Evolutionary conservation across 2,797 vertebrate species (phyloP), one percentile per base, ranked within the genome.

Genomic region (Linurgus olivaceus): DNA sequence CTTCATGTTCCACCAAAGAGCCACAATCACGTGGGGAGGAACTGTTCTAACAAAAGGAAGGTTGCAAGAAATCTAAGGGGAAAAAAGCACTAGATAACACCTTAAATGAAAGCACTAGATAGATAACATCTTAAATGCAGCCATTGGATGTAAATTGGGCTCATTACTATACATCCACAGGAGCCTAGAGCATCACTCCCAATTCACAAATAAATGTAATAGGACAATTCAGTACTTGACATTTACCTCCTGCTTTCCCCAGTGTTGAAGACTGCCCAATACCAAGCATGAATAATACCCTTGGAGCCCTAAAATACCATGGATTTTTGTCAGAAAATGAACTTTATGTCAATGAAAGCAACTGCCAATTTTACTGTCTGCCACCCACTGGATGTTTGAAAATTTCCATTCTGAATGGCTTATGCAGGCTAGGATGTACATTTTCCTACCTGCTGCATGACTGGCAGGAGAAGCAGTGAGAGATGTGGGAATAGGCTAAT

Each of bases 361-460:
- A 93, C 73, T 55, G 26, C 13, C 78, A 50, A 29, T 82, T 86
- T 77, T 63, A 82, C 48, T 85, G 82, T 45, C 86, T 79, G 50
- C 6, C 45, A 73, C 40, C 16, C 74, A 55, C 45, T 0, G 3
- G 33, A 47, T 66, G 55, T 82, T 76, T 79, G 2, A 2, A 61
- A 91, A 68, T 80, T 81, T 80, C 72, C 28, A 17, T 54, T 73
- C 84, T 71, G 75, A 91, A 91, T 37, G 38, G 81, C 38, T 92
- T 91, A 71, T 13, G 47, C 44, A 54, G 37, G 33, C 59, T 54
- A 85, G 52, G 37, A 70, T 70, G 48, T 62, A 62, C 28, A 71
- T 76, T 89, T 70, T 77, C 28, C 37, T 74, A 84, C 44, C 45
- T 78, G 78, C 63, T 78, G 66, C 40, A 78, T 48, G 68, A 94